A percentile compares a stretch with the other conserved stretches of the same genome.
These are phyloP conservation scores for Siniperca scherzeri DNA, from an alignment of 2,797 vertebrate genomes.

Conservation along the genomic window DNA sequence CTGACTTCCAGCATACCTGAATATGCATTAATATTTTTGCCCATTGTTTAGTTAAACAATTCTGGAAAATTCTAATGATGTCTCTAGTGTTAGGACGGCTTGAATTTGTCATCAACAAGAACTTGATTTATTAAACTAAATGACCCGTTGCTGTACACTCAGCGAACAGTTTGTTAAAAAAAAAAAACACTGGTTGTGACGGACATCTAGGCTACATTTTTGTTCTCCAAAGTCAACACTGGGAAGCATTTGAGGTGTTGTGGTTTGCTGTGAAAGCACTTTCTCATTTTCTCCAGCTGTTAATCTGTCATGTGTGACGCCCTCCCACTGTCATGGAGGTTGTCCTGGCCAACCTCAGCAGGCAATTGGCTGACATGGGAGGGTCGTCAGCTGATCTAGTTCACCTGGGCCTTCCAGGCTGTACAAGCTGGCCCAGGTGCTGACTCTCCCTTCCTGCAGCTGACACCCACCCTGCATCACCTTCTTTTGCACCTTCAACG, in stretches of 20 bases:
- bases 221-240: constrained; percentile 38
- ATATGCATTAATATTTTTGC: not conserved
- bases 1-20: not conserved
- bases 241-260: constrained; percentile 24
- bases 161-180: not conserved
- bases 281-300: constrained; percentile 8
- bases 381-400: not conserved
- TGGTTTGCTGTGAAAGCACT: constrained; percentile 32
- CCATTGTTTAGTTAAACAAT: not conserved
- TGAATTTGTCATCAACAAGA: not conserved
- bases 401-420: not conserved
- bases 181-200: not conserved
- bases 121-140: not conserved
- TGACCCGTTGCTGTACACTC: not conserved
- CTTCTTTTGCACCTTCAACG: too few relatives aligned
- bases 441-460: too few relatives aligned
- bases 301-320: not conserved
- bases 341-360: not conserved
- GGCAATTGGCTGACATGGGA: not conserved
- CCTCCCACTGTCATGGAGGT: not conserved
- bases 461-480: not conserved
- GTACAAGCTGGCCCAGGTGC: not conserved
- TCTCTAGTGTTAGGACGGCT: not conserved
- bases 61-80: not conserved
- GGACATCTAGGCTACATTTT: constrained; percentile 17